A percentile compares a stretch with the other conserved stretches of the same genome.
phyloP scores from a whole-genome alignment of 1,140 invertebrate genomes.

The Calosoma granatense region DNA sequence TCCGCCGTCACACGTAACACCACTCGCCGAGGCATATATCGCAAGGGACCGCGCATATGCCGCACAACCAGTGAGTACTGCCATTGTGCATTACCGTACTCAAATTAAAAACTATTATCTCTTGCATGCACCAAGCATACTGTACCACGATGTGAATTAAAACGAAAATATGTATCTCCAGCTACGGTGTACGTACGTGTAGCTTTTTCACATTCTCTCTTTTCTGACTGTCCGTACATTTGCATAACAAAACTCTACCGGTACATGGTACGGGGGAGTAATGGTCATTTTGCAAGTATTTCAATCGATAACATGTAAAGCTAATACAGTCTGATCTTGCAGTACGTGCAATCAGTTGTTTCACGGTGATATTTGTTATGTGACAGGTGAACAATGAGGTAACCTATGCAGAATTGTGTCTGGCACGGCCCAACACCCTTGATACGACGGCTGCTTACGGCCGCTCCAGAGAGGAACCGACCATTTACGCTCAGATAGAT shows the following conservation, averaged over 20 bases:
- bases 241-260: no score
- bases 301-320: no score
- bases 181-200: no score
- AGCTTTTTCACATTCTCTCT: no score
- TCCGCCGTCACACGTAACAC: constrained; percentile 21
- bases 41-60: constrained; percentile 27
- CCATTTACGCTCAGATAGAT: constrained; percentile 62
- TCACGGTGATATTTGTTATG: no score
- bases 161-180: no score
- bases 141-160: neutral
- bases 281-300: no score
- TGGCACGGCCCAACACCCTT: constrained; percentile 43
- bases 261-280: no score
- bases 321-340: no score
- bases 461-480: constrained; percentile 41
- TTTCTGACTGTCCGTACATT: no score
- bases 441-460: constrained; percentile 30
- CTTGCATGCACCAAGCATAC: neutral
- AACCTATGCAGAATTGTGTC: constrained; percentile 58
- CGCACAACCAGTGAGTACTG: constrained; percentile 24
- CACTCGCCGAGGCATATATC: constrained; percentile 30
- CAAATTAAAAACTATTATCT: neutral
- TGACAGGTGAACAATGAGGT: constrained; percentile 48
- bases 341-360: no score
- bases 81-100: neutral